Evolutionary conservation across 2,888 invertebrate species (phyloP).

Genomic region (Caenorhabditis sp.): DNA sequence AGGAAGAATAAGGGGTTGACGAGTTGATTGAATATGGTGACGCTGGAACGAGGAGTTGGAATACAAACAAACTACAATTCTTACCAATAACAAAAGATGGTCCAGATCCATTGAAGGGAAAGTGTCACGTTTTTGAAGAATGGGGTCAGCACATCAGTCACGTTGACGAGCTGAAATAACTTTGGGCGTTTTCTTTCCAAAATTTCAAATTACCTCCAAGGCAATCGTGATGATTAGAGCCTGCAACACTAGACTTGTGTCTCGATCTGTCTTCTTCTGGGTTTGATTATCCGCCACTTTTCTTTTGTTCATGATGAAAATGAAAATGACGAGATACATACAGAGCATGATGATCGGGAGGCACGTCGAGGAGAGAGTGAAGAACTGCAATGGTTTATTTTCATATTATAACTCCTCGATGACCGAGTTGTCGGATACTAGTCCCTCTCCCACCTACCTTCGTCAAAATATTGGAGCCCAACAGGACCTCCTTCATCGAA

Average conservation of each 20-base stretch:
- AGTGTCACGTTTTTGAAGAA: conserved; percentile 28
- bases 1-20: conserved; percentile 68
- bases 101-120: conserved; percentile 63
- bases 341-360: conserved; percentile 66
- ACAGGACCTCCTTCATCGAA: conserved; percentile 50
- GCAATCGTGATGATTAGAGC: conserved; percentile 67
- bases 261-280: conserved; percentile 45
- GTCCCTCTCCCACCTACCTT: conserved; percentile 43
- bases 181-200: background rate
- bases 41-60: conserved; percentile 57
- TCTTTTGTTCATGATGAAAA: conserved; percentile 66
- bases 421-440: too few species aligned
- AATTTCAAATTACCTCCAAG: conserved; percentile 53
- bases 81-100: conserved; percentile 62
- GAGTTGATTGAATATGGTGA: conserved; percentile 70
- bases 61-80: background rate
- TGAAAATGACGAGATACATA: conserved; percentile 65
- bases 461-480: conserved; percentile 66
- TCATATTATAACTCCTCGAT: too few species aligned
- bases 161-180: conserved; percentile 53
- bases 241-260: conserved; percentile 61
- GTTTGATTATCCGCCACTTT: conserved; percentile 34
- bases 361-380: conserved; percentile 64
- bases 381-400: conserved; percentile 59
- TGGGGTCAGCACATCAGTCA: conserved; percentile 55